These are phyloP conservation scores for Pelodytes ibericus DNA, from an alignment of 2,797 vertebrate genomes.

Conservation along the genomic window DNA sequence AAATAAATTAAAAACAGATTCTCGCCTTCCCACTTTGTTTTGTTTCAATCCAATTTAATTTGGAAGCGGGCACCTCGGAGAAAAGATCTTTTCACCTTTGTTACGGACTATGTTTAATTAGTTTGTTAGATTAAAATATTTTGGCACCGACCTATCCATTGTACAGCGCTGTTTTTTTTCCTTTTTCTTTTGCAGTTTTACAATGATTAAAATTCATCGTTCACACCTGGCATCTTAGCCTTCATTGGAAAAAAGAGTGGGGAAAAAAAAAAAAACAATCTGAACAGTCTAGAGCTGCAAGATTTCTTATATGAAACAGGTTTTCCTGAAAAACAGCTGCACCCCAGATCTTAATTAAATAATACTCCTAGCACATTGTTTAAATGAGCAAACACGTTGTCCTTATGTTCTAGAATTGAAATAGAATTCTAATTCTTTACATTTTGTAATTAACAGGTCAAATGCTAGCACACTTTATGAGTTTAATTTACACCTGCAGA, in stretches of 20 bases:
- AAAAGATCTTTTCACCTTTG: slow-evolving; percentile 33
- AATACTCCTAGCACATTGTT: slow-evolving; percentile 67
- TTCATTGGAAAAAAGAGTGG: slow-evolving; percentile 19
- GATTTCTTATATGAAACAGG: slow-evolving; percentile 62
- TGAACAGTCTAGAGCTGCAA: slow-evolving; percentile 46
- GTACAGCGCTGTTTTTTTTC: slow-evolving; percentile 38
- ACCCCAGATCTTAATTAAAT: slow-evolving; percentile 68
- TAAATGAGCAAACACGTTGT: slow-evolving; percentile 65
- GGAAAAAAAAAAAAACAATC: slow-evolving; percentile 40
- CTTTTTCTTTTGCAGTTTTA: slow-evolving; percentile 34
- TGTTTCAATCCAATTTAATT: slow-evolving; percentile 29
- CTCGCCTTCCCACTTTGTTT: too few species aligned
- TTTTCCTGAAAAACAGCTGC: slow-evolving; percentile 60
- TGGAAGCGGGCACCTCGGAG: slow-evolving; percentile 25
- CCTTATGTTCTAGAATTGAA: slow-evolving; percentile 59
- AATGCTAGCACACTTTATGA: slow-evolving; percentile 51
- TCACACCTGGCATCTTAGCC: slow-evolving; percentile 47
- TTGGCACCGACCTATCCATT: slow-evolving; percentile 17
- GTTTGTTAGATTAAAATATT: slow-evolving; percentile 33
- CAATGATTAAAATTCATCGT: slow-evolving; percentile 15
- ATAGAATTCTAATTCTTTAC: slow-evolving; percentile 47
- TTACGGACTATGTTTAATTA: slow-evolving; percentile 40
- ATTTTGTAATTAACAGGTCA: slow-evolving; percentile 58
- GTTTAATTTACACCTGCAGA: slow-evolving; percentile 48
- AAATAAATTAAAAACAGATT: too few species aligned